These are phyloP conservation scores for Sarcophaga caerulescens DNA, from an alignment of 2,888 invertebrate species.

Conservation along the genomic window DNA sequence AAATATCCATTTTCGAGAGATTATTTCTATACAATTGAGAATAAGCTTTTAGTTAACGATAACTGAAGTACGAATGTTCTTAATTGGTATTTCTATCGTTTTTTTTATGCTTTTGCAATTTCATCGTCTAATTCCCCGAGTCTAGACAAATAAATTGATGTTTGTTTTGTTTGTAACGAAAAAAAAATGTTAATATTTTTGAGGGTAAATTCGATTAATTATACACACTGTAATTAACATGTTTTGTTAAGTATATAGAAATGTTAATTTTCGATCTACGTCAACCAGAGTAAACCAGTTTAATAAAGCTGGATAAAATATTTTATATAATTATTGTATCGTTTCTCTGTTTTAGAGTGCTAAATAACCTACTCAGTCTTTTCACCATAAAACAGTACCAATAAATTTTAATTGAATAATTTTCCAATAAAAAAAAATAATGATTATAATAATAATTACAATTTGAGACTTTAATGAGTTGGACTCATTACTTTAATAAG, in stretches of 20 bases:
- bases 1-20: conserved; percentile 22
- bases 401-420: too few relatives aligned
- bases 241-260: neutral
- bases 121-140: neutral
- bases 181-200: neutral
- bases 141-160: conserved; percentile 3
- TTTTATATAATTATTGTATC: too few relatives aligned
- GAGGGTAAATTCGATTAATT: neutral
- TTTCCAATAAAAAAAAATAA: too few relatives aligned
- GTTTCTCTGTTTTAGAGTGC: too few relatives aligned
- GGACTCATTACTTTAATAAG: too few relatives aligned
- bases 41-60: neutral
- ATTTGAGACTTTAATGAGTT: too few relatives aligned
- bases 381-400: too few relatives aligned
- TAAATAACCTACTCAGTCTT: too few relatives aligned
- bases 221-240: neutral
- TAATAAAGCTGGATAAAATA: too few relatives aligned
- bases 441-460: too few relatives aligned
- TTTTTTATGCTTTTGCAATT: neutral
- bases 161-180: neutral
- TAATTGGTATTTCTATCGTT: neutral
- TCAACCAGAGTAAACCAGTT: too few relatives aligned
- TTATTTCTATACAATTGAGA: neutral
- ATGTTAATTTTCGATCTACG: too few relatives aligned
- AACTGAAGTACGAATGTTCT: conserved; percentile 11